These are phyloP conservation scores for Onychomys torridus DNA, from an alignment of 2,797 vertebrate species.

Conservation along the genomic window DNA sequence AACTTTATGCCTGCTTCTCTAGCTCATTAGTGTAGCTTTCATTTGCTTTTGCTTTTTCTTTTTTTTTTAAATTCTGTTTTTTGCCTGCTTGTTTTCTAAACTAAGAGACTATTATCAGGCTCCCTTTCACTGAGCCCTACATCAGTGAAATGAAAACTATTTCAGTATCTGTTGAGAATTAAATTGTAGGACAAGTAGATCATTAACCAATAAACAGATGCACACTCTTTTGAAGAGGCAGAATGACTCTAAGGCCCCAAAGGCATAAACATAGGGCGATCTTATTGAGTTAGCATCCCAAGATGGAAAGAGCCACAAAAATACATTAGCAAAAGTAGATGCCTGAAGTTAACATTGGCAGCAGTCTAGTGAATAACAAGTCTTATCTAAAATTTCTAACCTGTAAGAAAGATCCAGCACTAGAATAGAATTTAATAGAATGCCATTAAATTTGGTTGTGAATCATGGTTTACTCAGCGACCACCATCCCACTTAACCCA, in stretches of 20 bases:
- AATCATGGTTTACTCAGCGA: neutral
- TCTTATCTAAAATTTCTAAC: neutral
- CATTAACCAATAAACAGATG: constrained; percentile 10
- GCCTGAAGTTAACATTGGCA: neutral
- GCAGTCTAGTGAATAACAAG: neutral
- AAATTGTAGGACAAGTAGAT: neutral
- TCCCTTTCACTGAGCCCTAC: neutral
- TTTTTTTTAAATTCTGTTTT: neutral
- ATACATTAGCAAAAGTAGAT: neutral
- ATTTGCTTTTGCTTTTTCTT: neutral
- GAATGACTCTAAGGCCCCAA: neutral
- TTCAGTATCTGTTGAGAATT: constrained; percentile 31
- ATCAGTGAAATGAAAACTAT: neutral
- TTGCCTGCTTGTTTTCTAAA: neutral
- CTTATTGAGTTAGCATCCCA: neutral
- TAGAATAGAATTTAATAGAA: neutral
- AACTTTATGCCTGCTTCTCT: neutral
- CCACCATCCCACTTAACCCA: neutral
- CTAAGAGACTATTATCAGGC: neutral
- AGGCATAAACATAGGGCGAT: neutral
- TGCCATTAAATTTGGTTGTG: constrained; percentile 7
- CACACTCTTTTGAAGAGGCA: constrained; percentile 8
- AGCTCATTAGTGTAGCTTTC: neutral
- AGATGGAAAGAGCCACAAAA: constrained; percentile 6
- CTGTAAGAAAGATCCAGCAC: neutral